phyloP scores from a whole-genome alignment of 2,888 invertebrate genomes.

The Perdita meconis region DNA sequence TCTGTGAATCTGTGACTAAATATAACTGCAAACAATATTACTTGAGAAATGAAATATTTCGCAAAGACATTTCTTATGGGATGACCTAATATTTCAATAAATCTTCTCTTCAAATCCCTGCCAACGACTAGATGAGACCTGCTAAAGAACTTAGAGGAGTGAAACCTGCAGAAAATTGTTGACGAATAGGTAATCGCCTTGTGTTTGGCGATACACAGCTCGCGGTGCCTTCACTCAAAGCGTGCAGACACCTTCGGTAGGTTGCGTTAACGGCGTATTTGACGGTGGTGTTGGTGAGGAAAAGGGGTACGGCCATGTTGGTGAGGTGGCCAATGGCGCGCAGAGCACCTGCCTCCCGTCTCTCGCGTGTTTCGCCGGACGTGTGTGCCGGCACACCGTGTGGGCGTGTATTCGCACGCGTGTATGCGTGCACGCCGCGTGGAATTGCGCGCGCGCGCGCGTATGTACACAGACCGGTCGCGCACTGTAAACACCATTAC shows the following conservation, averaged over 20 bases:
- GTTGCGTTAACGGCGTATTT: constrained; percentile 75
- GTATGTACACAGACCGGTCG: constrained; percentile 15
- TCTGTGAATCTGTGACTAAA: no score
- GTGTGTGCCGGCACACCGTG: constrained; percentile 76
- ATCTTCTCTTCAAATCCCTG: no score
- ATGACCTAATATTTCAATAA: no score
- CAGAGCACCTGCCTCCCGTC: constrained; percentile 83
- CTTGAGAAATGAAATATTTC: no score
- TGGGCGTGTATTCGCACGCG: constrained; percentile 77
- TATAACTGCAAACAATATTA: no score
- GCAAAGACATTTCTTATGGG: no score
- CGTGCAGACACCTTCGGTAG: constrained; percentile 65
- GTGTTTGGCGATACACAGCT: constrained; percentile 2
- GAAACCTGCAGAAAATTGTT: no score
- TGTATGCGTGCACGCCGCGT: constrained; percentile 62
- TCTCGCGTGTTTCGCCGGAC: constrained; percentile 76
- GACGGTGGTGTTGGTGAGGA: constrained; percentile 75
- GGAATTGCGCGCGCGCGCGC: constrained; percentile 60
- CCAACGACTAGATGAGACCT: no score
- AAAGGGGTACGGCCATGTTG: constrained; percentile 83
- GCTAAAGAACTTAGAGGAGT: neutral
- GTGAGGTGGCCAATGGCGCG: constrained; percentile 84
- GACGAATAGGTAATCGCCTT: neutral
- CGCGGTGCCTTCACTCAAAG: constrained; percentile 42
- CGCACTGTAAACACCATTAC: constrained; percentile 42